A percentile compares a stretch with the other conserved stretches of the same genome.
These are phyloP conservation scores for Oikopleura dioica DNA, from an alignment of 23 tunicate species.

Conservation along the genomic window DNA sequence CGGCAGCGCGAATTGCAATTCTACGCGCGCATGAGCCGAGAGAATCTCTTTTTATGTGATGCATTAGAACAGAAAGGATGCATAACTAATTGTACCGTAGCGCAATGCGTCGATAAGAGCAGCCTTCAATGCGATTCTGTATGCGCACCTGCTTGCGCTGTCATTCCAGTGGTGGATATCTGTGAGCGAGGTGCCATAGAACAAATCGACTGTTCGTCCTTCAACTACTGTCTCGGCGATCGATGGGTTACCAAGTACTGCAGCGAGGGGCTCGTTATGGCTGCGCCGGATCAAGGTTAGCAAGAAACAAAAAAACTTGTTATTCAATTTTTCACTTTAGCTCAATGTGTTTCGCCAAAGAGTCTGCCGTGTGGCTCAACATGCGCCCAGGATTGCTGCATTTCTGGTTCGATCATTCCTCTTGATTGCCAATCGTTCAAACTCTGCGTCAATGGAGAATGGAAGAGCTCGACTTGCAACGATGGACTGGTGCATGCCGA, in stretches of 20 bases:
- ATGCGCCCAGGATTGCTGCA: not conserved
- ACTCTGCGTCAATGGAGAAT: not conserved
- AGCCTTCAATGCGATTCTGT: no score
- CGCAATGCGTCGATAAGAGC: no score
- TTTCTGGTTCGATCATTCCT: not conserved
- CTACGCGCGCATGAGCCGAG: no score
- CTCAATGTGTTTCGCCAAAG: not conserved
- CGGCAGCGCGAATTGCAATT: no score
- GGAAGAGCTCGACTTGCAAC: not conserved
- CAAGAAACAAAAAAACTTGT: no score
- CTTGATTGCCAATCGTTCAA: not conserved
- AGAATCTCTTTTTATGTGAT: no score
- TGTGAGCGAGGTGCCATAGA: not conserved
- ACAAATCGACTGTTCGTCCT: not conserved
- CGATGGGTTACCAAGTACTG: not conserved
- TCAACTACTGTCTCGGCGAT: not conserved
- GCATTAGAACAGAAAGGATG: no score
- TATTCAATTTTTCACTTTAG: no score
- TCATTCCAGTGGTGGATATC: no score
- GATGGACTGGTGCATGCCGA: not conserved
- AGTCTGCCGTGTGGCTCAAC: not conserved
- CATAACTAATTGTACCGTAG: no score
- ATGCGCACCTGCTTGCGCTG: no score
- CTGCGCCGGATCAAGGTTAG: no score
- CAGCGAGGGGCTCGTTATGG: not conserved